Evolutionary conservation across 2,888 invertebrate species (phyloP).

Genomic region (Omphaloscelis lunosa): DNA sequence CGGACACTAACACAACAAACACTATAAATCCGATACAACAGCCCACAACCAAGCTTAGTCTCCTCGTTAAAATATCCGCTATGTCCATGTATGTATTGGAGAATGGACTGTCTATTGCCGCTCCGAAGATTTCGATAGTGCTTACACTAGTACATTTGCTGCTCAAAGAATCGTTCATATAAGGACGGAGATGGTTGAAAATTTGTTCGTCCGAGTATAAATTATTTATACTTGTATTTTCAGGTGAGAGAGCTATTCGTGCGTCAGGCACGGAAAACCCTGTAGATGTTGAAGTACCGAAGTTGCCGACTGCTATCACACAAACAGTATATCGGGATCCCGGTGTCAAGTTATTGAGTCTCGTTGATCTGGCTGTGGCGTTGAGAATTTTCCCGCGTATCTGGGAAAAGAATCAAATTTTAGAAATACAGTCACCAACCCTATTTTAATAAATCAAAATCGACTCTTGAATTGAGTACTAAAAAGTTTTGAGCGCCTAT

Average conservation of each 20-base stretch:
- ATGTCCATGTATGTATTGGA: constrained; percentile 93
- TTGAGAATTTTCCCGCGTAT: constrained; percentile 94
- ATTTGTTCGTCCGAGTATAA: constrained; percentile 92
- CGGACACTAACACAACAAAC: constrained; percentile 95
- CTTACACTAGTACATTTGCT: constrained; percentile 95
- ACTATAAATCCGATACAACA: constrained; percentile 96
- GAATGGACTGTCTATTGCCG: constrained; percentile 89
- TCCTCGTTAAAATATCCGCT: constrained; percentile 94
- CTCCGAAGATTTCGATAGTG: constrained; percentile 93
- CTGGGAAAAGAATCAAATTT: constrained; percentile 82
- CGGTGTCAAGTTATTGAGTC: constrained; percentile 94
- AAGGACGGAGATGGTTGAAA: constrained; percentile 81
- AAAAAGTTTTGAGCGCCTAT: constrained; percentile 74
- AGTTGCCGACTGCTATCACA: constrained; percentile 95
- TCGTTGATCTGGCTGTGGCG: constrained; percentile 93
- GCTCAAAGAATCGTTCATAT: constrained; percentile 92
- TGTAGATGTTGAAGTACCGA: constrained; percentile 84
- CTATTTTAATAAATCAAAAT: constrained; percentile 43
- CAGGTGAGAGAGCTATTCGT: constrained; percentile 85
- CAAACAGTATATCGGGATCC: constrained; percentile 96
- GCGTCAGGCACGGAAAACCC: constrained; percentile 88
- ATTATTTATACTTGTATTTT: constrained; percentile 78
- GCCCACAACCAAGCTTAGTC: constrained; percentile 96
- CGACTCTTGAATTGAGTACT: constrained; percentile 64
- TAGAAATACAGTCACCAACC: not conserved